Evolutionary conservation across 2,113 vertebrate species (phyloP), one percentile per base, ranked within the genome.

Genomic region (Chaetodon auriga): DNA sequence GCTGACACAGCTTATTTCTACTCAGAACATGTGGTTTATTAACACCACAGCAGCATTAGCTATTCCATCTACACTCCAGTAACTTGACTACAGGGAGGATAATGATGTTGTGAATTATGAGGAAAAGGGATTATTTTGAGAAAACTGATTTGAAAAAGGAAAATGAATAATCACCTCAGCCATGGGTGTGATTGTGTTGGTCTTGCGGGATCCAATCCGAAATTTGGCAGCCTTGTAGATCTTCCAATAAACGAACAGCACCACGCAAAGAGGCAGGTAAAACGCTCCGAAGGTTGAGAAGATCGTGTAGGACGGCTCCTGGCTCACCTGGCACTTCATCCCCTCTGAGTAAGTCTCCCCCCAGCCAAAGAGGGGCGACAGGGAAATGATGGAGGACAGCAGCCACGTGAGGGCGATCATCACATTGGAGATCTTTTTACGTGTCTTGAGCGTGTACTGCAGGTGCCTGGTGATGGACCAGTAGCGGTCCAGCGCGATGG

Each of bases 191-290:
- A 99, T 96, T 80, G 97, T 97, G 87, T 97, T 99, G 82, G 84
- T 96, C 93, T 97, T 98, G 55, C 93, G 94, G 60, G 96, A 96
- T 1, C 97, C 97, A 3, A 98, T 96, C 19, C 97, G 96, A 83
- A 99, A 96, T 90, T 96, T 98, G 84, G 98, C 97, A 0, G 98
- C 97, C 92, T 96, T 98, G 96, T 99, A 99, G 93, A 99, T 98
- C 95, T 97, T 98, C 97, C 98, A 99, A 86, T 99, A 99, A n/a
- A 99, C 98, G 53, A 99, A 99, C 0, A 99, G 96, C 79, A 99
- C 98, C 71, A 99, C 97, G 0, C 97, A 97, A 13, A 99, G 97
- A 0, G 98, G 98, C 78, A 99, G 87, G 87, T 98, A 99, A 93
- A 99, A 99, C 0, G 98, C 98, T 5, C 97, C 97, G 62, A 98